A percentile compares a stretch with the other conserved stretches of the same genome.
Evolutionary conservation across 2,797 vertebrate species (phyloP).

Genomic region (Pangasius sanitwongsei): DNA sequence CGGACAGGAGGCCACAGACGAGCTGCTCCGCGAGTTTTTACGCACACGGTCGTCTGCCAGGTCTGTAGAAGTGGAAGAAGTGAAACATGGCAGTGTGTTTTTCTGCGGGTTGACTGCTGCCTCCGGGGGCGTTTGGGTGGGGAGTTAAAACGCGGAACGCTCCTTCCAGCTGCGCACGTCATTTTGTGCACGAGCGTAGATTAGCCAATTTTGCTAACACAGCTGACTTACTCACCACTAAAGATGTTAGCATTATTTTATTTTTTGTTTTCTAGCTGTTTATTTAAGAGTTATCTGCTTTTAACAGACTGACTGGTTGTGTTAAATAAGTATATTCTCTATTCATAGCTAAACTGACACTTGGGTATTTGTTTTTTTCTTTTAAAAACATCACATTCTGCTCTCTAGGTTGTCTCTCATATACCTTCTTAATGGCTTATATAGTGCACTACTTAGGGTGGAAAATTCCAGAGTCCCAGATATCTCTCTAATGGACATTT

Average conservation of each 20-base stretch:
- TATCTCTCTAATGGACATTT: neutral
- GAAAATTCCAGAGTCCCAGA: neutral
- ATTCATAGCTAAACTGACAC: too few species aligned
- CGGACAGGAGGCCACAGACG: conserved; percentile 74
- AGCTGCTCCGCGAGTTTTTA: conserved; percentile 79
- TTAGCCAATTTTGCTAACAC: conserved; percentile 14
- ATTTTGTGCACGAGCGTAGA: neutral
- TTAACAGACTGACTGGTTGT: neutral
- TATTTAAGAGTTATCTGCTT: neutral
- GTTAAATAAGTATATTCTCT: neutral
- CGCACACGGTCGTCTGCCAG: conserved; percentile 75
- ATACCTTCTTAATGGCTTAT: neutral
- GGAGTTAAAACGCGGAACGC: neutral
- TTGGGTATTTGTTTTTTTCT: neutral
- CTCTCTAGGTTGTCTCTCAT: neutral
- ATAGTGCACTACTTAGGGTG: neutral
- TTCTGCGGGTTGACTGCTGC: neutral
- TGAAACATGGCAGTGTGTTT: too few species aligned
- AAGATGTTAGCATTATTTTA: neutral
- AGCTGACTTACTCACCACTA: neutral
- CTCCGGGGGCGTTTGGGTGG: neutral
- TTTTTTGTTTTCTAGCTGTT: neutral
- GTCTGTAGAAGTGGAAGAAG: conserved; percentile 62
- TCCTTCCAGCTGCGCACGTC: neutral
- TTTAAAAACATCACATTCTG: too few species aligned